Evolutionary conservation across 2,888 invertebrate species (phyloP), one percentile per base, ranked within the genome.

Genomic region (Palloptera scutellata): DNA sequence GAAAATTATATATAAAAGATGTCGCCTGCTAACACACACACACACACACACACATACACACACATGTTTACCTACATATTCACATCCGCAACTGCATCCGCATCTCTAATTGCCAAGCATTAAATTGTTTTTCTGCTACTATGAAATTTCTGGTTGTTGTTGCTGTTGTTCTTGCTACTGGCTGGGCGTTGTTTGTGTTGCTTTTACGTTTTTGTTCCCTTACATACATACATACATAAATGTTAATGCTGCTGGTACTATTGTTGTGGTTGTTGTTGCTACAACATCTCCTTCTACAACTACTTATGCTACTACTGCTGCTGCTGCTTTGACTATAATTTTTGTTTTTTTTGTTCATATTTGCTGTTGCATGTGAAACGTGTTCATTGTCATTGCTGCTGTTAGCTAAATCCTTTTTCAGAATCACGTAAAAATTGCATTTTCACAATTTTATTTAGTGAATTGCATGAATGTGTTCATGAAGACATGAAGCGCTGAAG

Each of bases 21-120:
- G 30, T 30, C 30, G 30, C 30, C 30, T 30, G 30, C 30, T 48
- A 5, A 48, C 2, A 15, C 12, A 48, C 15, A 48, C 48, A 48
- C 8, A 48, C 48, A 48, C 15, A 8, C 15, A 48, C 48, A 15
- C 15, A 48, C 3, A 48, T 12, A 15, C 8, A 48, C 8, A 8
- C 8, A 8, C 48, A 48, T 48, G 48, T 8, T 48, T 3, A 12
- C 3, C 2, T 8, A 48, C 48, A 48, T 48, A 48, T n/a, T 48
- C 12, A 15, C 15, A 48, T 12, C 48, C 15, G 48, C 15, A n/a
- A 15, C 48, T n/a, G 15, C 48, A 48, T 48, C 48, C 13, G 64
- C 19, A 57, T 57, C 51, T 48, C 64, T 64, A 64, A 64, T 64
- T 64, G 64, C 64, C 64, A 57, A 57, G 64, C 64, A 64, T 64